Conservation (phyloP, 2,113 vertebrate species). For the Scalopus aquaticus region DNA sequence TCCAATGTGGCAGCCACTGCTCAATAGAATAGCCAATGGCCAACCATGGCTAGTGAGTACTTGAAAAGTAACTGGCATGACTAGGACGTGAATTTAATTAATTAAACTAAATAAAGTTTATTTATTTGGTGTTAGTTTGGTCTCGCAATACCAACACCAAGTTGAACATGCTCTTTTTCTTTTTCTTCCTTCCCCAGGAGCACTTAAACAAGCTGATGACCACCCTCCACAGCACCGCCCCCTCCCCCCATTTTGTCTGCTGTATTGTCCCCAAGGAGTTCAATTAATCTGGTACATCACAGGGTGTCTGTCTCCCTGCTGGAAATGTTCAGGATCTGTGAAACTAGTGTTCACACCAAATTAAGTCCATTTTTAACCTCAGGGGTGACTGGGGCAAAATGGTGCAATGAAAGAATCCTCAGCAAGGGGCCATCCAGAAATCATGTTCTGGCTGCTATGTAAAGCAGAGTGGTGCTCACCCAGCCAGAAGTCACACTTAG, state of each 20-base stretch:
- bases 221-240: slow-evolving; percentile 63
- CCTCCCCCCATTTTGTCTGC: slow-evolving; percentile 62
- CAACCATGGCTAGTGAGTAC: background rate
- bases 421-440: background rate
- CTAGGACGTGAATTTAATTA: background rate
- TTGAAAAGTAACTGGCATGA: background rate
- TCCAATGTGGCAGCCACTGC: background rate
- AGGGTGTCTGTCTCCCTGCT: background rate
- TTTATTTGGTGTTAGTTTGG: too few relatives aligned
- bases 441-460: background rate
- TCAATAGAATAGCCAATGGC: background rate
- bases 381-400: background rate
- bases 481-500: background rate
- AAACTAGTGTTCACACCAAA: background rate
- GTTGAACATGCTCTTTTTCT: background rate
- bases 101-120: background rate
- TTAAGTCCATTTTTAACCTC: background rate
- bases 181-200: slow-evolving; percentile 64
- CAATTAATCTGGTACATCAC: slow-evolving; percentile 58
- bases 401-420: background rate
- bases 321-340: background rate
- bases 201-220: slow-evolving; percentile 72
- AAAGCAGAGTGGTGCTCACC: background rate
- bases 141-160: background rate
- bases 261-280: slow-evolving; percentile 71